Evolutionary conservation across 2,797 vertebrate species (phyloP).

Genomic region (Masticophis lateralis): DNA sequence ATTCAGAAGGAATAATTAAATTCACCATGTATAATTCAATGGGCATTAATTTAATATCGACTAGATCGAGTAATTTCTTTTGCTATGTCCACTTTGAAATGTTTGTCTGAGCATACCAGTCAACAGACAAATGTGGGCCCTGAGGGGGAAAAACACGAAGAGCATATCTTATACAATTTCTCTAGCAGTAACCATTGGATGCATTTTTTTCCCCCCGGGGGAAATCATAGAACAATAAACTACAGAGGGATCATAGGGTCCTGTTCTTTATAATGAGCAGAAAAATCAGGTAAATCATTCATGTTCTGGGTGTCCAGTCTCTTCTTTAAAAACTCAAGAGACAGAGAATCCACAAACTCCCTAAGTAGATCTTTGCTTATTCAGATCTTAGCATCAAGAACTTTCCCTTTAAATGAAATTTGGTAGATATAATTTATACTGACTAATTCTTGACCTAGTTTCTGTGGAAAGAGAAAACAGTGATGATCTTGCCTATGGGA

Average conservation of each 20-base stretch:
- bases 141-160: not conserved
- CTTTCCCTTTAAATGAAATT: not conserved
- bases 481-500: not conserved
- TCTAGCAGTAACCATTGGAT: not conserved
- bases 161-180: not conserved
- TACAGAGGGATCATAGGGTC: not conserved
- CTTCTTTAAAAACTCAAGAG: not conserved
- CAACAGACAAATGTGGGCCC: not conserved
- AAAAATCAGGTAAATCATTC: not conserved
- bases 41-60: not conserved
- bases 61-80: not conserved
- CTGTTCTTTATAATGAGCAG: not conserved
- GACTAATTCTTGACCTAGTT: not conserved
- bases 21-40: not conserved
- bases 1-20: not conserved
- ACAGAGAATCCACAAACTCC: not conserved
- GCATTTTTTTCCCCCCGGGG: not conserved
- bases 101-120: not conserved
- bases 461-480: not conserved
- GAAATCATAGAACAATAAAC: not conserved
- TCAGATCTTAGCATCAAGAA: not conserved
- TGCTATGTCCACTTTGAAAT: not conserved
- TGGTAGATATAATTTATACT: not conserved
- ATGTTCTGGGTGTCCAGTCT: not conserved
- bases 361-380: not conserved